Conservation (phyloP, 2,113 vertebrate genomes). For the Prunella himalayana region DNA sequence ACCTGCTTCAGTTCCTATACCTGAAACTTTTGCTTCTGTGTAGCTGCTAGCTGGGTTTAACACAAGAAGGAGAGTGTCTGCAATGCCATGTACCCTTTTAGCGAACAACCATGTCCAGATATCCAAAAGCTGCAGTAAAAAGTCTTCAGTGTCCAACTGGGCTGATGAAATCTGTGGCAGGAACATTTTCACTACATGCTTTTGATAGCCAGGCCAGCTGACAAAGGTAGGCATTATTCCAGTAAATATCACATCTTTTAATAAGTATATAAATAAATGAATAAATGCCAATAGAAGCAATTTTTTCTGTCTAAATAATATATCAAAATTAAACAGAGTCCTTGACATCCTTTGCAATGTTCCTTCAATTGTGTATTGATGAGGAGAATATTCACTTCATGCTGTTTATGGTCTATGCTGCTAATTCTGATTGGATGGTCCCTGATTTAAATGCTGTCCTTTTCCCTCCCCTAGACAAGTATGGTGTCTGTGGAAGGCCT, state of each 20-base stretch:
- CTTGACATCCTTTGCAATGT: not conserved
- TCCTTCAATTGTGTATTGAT: not conserved
- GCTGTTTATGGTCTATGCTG: not conserved
- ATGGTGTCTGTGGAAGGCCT: slow-evolving; percentile 98
- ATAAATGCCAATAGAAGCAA: not conserved
- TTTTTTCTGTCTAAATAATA: not conserved
- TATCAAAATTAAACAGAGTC: not conserved
- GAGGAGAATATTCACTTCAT: not conserved
- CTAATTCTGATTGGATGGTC: not conserved
- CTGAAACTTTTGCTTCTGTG: not conserved
- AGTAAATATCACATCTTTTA: not conserved
- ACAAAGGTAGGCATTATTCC: not conserved
- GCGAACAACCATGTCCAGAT: not conserved
- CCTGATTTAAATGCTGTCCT: not conserved
- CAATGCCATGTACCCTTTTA: not conserved
- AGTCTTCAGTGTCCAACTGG: not conserved
- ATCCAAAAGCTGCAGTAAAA: not conserved
- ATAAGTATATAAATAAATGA: not conserved
- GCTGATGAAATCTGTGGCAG: not conserved
- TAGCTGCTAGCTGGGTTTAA: not conserved
- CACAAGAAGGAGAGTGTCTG: not conserved
- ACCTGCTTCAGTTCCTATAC: not conserved
- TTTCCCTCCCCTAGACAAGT: slow-evolving; percentile 80
- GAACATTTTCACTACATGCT: not conserved
- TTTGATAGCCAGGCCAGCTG: not conserved